phyloP scores from a whole-genome alignment of 2,888 invertebrate genomes.

The Napeogenes inachia region DNA sequence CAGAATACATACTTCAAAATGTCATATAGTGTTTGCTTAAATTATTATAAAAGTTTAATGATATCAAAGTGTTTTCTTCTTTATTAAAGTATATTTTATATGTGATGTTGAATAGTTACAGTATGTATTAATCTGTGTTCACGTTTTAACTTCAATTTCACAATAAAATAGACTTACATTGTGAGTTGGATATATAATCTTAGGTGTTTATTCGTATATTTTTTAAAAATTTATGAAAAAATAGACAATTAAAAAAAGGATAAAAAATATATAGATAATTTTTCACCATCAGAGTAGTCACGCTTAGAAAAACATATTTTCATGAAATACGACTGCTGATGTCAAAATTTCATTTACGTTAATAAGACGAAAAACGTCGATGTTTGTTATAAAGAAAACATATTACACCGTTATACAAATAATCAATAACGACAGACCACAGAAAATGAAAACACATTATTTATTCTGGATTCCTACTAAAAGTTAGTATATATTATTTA shows the following conservation, averaged over 20 bases:
- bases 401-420: conserved; percentile 6
- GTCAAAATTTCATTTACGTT: neutral
- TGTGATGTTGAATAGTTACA: too few species aligned
- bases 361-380: conserved; percentile 4
- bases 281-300: neutral
- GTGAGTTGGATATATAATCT: too few species aligned
- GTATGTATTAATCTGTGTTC: too few species aligned
- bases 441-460: conserved; percentile 3
- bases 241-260: too few species aligned
- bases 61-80: too few species aligned
- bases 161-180: too few species aligned
- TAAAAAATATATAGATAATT: too few species aligned
- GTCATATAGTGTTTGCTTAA: neutral
- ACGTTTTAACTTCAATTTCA: too few species aligned
- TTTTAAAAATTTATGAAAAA: too few species aligned
- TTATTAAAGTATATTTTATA: too few species aligned
- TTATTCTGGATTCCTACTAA: neutral
- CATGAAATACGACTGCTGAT: neutral
- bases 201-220: too few species aligned
- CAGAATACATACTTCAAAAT: neutral
- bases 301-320: conserved; percentile 3
- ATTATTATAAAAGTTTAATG: neutral
- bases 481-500: neutral
- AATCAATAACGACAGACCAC: conserved; percentile 9
- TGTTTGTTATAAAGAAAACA: conserved; percentile 12